phyloP scores from a whole-genome alignment of 2,797 vertebrate genomes.

The Pterois miles region DNA sequence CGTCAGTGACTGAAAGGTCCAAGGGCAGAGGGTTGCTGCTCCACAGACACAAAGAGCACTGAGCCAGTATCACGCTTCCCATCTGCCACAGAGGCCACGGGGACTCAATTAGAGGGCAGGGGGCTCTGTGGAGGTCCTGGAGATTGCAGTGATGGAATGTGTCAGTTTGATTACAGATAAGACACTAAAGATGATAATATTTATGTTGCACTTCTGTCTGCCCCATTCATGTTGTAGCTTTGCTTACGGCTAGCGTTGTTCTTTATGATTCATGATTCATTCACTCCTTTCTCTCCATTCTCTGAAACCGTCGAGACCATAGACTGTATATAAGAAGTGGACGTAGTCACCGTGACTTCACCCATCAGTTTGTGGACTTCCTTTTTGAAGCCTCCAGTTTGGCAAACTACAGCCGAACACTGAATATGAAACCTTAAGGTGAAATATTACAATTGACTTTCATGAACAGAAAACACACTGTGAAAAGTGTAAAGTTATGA shows the following conservation, averaged over 20 bases:
- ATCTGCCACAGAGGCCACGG: constrained; percentile 47
- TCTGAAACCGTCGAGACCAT: not conserved
- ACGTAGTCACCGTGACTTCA: no score
- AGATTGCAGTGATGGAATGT: constrained; percentile 31
- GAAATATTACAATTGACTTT: no score
- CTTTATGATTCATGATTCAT: constrained; percentile 8
- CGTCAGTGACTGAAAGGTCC: constrained; percentile 49
- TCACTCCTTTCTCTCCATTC: constrained; percentile 3
- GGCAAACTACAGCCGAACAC: no score
- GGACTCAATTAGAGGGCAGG: not conserved
- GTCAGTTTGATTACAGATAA: constrained; percentile 17
- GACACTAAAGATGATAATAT: not conserved
- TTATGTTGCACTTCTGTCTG: not conserved
- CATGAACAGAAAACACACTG: no score
- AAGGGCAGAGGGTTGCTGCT: constrained; percentile 53
- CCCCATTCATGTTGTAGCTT: constrained; percentile 2
- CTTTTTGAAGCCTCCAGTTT: no score
- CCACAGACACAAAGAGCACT: constrained; percentile 42
- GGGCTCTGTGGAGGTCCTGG: constrained; percentile 23
- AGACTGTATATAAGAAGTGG: no score
- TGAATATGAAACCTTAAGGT: no score
- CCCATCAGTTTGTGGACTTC: no score
- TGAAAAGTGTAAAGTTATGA: no score
- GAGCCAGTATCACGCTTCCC: constrained; percentile 45
- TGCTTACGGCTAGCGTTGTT: constrained; percentile 7